Evolutionary conservation across 2,888 invertebrate genomes (phyloP).

Genomic region (Platycnemis pennipes): DNA sequence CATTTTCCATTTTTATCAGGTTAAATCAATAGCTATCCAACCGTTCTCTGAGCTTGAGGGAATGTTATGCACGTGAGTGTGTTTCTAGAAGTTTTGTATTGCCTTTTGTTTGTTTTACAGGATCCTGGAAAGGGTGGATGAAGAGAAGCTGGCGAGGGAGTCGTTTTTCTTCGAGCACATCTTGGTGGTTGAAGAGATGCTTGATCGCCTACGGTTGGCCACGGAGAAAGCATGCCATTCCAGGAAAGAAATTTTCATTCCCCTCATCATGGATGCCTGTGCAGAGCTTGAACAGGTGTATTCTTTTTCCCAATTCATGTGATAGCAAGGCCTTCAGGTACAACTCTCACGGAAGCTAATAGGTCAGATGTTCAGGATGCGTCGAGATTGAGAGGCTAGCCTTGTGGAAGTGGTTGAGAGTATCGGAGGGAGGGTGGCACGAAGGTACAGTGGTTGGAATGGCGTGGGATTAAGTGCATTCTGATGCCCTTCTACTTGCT

Average conservation of each 20-base stretch:
- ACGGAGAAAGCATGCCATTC: constrained; percentile 84
- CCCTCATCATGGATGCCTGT: constrained; percentile 81
- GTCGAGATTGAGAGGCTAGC: no score
- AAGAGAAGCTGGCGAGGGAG: constrained; percentile 83
- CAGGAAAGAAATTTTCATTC: constrained; percentile 78
- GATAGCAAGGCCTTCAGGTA: no score
- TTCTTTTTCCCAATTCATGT: not conserved
- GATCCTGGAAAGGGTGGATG: constrained; percentile 33
- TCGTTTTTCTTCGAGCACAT: constrained; percentile 91
- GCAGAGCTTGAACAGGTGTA: constrained; percentile 74
- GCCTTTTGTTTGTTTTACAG: not conserved
- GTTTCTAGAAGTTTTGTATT: not conserved
- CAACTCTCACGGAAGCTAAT: no score
- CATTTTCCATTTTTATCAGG: no score
- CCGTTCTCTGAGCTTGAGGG: no score
- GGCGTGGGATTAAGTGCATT: no score
- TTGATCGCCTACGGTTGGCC: constrained; percentile 85
- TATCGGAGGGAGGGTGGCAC: no score
- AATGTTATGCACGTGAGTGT: not conserved
- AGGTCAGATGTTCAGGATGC: no score
- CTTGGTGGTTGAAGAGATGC: constrained; percentile 86
- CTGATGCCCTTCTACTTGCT: no score
- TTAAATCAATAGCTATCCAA: no score
- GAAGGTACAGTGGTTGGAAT: no score
- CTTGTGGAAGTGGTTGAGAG: no score